These are phyloP conservation scores for Gonocerus acuteangulatus DNA, from an alignment of 2,888 invertebrate species.

Conservation along the genomic window DNA sequence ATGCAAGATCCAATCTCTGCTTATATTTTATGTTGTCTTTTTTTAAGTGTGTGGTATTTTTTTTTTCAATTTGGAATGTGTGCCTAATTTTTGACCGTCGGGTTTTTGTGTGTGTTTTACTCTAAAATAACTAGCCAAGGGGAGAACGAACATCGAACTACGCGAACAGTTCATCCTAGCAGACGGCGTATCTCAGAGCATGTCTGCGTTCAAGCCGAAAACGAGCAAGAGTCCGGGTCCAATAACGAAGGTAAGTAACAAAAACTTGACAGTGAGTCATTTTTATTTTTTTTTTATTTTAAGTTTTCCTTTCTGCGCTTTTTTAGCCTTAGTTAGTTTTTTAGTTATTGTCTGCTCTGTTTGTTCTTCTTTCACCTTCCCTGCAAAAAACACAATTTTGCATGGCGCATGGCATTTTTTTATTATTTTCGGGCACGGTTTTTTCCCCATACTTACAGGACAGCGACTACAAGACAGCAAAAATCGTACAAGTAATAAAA, in stretches of 20 bases:
- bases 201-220: conserved; percentile 96
- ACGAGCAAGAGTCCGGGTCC: conserved; percentile 72
- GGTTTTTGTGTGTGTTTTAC: too few species aligned
- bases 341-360: background rate
- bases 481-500: too few species aligned
- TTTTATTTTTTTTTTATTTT: conserved; percentile 40
- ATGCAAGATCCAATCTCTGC: too few species aligned
- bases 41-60: too few species aligned
- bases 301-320: conserved; percentile 43
- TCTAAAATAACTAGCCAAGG: too few species aligned
- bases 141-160: conserved; percentile 98
- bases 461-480: too few species aligned
- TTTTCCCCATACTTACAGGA: too few species aligned
- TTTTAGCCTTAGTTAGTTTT: conserved; percentile 43
- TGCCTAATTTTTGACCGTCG: too few species aligned
- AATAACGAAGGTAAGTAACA: conserved; percentile 75
- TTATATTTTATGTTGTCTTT: too few species aligned
- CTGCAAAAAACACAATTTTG: background rate
- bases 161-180: conserved; percentile 98
- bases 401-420: background rate
- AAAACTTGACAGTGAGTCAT: conserved; percentile 8
- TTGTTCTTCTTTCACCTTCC: too few species aligned
- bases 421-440: background rate
- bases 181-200: conserved; percentile 95
- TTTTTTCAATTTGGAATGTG: too few species aligned